These are phyloP conservation scores for Podarcis lilfordi DNA, from an alignment of 2,797 vertebrate species.

Conservation along the genomic window DNA sequence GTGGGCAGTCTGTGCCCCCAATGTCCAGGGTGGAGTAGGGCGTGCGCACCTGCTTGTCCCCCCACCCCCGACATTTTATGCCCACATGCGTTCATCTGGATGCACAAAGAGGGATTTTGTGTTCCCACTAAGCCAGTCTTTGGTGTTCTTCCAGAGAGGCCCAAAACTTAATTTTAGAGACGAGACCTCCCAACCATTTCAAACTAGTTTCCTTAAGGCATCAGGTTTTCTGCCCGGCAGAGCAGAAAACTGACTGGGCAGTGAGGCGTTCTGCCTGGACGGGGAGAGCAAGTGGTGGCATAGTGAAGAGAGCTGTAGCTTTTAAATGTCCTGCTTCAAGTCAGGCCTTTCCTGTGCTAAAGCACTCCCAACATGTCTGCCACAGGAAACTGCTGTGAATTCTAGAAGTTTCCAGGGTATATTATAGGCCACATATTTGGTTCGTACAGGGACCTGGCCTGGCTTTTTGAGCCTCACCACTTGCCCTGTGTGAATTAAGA, in stretches of 20 bases:
- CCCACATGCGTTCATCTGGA: not conserved
- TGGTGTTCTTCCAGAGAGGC: not conserved
- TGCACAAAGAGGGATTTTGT: not conserved
- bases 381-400: not conserved
- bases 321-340: not conserved
- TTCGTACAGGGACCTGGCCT: not conserved
- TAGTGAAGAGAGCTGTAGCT: not conserved
- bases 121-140: not conserved
- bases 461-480: not conserved
- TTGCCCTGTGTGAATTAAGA: not conserved
- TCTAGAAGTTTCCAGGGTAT: not conserved
- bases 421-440: not conserved
- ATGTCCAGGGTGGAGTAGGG: no score
- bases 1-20: no score
- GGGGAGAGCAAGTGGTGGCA: not conserved
- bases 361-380: not conserved
- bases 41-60: no score
- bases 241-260: constrained; percentile 13
- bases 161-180: not conserved
- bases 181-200: not conserved
- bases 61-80: not conserved
- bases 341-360: not conserved
- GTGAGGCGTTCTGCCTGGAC: not conserved
- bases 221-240: not conserved
- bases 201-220: not conserved